Conservation (phyloP, 2,797 vertebrate species). For the Avahi laniger region DNA sequence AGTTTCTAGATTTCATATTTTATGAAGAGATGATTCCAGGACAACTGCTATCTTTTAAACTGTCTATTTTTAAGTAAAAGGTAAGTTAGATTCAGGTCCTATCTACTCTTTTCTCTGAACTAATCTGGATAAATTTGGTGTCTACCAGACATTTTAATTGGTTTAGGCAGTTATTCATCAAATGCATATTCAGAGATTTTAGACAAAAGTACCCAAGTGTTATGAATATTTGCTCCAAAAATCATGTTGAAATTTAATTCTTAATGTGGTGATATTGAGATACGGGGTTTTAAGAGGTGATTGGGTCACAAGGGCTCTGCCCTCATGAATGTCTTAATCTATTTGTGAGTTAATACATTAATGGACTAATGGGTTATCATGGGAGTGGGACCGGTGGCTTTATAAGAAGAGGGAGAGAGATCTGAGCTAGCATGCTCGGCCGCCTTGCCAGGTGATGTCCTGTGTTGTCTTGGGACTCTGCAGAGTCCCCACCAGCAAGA, state of each 20-base stretch:
- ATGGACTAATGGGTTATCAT: neutral
- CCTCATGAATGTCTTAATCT: no score
- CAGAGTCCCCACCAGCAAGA: neutral
- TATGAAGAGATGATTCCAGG: neutral
- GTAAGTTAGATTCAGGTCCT: neutral
- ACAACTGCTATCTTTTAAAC: conserved; percentile 1
- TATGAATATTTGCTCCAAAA: neutral
- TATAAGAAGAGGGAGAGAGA: neutral
- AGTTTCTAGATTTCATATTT: conserved; percentile 50
- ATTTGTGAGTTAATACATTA: neutral
- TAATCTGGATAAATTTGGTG: neutral
- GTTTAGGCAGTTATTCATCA: neutral
- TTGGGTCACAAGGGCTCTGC: neutral
- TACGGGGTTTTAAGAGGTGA: neutral
- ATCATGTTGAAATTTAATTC: neutral
- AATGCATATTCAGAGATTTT: neutral
- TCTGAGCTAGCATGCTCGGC: neutral
- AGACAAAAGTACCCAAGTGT: neutral
- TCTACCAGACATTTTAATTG: neutral
- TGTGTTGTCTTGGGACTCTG: neutral
- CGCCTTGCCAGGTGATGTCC: no score
- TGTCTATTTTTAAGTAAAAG: conserved; percentile 15
- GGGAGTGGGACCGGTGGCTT: neutral
- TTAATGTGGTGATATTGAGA: neutral
- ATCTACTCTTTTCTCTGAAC: neutral